phyloP scores from a whole-genome alignment of 2,113 vertebrate genomes.

The Astur gentilis region DNA sequence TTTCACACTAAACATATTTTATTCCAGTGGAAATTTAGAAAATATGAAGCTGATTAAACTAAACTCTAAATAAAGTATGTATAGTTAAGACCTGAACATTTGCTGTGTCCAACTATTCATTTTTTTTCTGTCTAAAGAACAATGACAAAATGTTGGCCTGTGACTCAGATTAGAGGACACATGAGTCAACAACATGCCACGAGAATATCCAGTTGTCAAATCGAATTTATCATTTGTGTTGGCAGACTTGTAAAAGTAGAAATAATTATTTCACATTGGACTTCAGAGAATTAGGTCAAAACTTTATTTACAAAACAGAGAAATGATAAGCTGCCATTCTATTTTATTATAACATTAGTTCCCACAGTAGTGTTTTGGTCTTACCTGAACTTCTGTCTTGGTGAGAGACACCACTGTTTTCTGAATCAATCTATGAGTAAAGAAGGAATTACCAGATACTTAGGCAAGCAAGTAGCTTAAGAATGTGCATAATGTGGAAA shows the following conservation, averaged over 20 bases:
- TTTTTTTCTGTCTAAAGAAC: background rate
- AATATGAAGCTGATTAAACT: background rate
- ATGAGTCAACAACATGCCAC: background rate
- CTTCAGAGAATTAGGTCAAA: background rate
- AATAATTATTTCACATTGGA: background rate
- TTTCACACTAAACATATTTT: background rate
- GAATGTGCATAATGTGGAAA: background rate
- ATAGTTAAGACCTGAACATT: background rate
- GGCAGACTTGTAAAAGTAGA: background rate
- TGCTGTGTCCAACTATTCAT: background rate
- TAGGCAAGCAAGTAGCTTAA: background rate
- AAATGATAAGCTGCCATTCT: background rate
- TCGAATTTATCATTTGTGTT: slow-evolving; percentile 21
- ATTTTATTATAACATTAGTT: background rate
- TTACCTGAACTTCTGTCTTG: background rate
- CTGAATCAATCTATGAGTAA: background rate
- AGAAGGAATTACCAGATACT: background rate
- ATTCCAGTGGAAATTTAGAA: slow-evolving; percentile 11
- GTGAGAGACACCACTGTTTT: background rate
- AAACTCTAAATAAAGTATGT: background rate
- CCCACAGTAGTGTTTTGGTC: background rate
- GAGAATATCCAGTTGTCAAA: slow-evolving; percentile 29
- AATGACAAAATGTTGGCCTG: background rate
- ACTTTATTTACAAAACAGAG: background rate
- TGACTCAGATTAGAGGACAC: background rate